Percentiles rank a stretch among this genome's conserved stretches.
Evolutionary conservation across 1,140 invertebrate species (phyloP).

Genomic region (Cryptotermes secundus): DNA sequence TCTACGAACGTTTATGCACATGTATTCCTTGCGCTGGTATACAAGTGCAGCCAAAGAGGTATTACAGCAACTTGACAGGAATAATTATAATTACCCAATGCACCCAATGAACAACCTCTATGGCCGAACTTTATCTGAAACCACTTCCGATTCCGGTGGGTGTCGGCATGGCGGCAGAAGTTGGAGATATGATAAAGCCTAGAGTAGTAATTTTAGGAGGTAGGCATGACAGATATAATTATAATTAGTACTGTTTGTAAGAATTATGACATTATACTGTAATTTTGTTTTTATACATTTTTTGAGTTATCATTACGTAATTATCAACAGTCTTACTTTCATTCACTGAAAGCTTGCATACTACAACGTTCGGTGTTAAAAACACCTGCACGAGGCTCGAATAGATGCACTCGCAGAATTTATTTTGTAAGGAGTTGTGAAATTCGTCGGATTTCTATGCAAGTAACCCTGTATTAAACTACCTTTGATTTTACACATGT

Average conservation of each 20-base stretch:
- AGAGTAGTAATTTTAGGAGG: slow-evolving; percentile 37
- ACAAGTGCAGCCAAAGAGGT: too few relatives aligned
- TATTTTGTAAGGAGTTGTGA: not conserved
- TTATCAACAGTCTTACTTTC: not conserved
- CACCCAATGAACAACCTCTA: not conserved
- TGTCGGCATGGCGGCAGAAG: slow-evolving; percentile 27
- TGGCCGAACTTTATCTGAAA: not conserved
- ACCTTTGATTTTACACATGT: too few relatives aligned
- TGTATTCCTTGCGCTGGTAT: too few relatives aligned
- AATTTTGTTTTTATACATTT: not conserved
- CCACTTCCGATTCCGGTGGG: slow-evolving; percentile 30
- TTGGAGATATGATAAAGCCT: slow-evolving; percentile 27
- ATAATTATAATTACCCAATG: too few relatives aligned
- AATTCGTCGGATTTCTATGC: not conserved
- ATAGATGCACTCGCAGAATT: not conserved
- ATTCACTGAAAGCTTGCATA: not conserved
- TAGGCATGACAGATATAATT: slow-evolving; percentile 23
- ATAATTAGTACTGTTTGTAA: not conserved
- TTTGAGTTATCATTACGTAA: not conserved
- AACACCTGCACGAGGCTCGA: not conserved
- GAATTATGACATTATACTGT: not conserved
- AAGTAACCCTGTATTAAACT: not conserved
- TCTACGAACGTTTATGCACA: too few relatives aligned
- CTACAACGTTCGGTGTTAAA: not conserved
- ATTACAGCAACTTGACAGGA: too few relatives aligned